These are phyloP conservation scores for Clupea harengus DNA, from an alignment of 2,113 vertebrate genomes.

Conservation along the genomic window DNA sequence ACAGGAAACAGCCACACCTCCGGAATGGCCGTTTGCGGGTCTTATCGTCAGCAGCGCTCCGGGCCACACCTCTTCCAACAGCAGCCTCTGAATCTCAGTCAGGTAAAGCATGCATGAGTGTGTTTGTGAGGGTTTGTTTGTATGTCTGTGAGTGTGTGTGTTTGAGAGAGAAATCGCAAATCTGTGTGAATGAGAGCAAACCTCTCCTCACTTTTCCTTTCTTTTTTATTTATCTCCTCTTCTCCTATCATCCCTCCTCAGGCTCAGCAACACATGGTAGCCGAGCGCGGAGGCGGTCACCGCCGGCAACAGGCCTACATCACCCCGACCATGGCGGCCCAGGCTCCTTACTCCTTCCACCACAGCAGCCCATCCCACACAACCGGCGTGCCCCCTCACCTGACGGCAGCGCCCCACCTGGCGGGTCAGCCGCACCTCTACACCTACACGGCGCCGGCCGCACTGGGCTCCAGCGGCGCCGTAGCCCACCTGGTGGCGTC, in stretches of 20 bases:
- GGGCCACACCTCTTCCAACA: conserved; percentile 76
- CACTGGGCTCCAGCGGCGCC: conserved; percentile 89
- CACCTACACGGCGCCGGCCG: conserved; percentile 86
- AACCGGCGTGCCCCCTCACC: conserved; percentile 85
- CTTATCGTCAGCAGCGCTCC: conserved; percentile 87
- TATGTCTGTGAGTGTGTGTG: not conserved
- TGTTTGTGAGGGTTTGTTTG: not conserved
- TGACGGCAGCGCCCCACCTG: conserved; percentile 88
- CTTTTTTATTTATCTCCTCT: not conserved
- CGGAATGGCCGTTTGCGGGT: conserved; percentile 76
- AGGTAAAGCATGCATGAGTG: conserved; percentile 72
- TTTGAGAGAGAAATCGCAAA: not conserved
- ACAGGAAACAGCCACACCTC: conserved; percentile 85
- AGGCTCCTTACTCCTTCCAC: conserved; percentile 93
- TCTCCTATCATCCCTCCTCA: conserved; percentile 49
- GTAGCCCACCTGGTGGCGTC: conserved; percentile 95
- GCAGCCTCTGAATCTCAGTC: conserved; percentile 98
- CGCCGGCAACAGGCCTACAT: conserved; percentile 97
- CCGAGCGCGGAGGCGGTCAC: conserved; percentile 82
- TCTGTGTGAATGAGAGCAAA: not conserved
- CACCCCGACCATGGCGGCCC: conserved; percentile 89
- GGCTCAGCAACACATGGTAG: conserved; percentile 90
- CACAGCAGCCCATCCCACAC: conserved; percentile 90
- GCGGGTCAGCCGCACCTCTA: conserved; percentile 94
- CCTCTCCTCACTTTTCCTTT: not conserved